Evolutionary conservation across 2,888 invertebrate genomes (phyloP).

Genomic region (Chalcis sispes): DNA sequence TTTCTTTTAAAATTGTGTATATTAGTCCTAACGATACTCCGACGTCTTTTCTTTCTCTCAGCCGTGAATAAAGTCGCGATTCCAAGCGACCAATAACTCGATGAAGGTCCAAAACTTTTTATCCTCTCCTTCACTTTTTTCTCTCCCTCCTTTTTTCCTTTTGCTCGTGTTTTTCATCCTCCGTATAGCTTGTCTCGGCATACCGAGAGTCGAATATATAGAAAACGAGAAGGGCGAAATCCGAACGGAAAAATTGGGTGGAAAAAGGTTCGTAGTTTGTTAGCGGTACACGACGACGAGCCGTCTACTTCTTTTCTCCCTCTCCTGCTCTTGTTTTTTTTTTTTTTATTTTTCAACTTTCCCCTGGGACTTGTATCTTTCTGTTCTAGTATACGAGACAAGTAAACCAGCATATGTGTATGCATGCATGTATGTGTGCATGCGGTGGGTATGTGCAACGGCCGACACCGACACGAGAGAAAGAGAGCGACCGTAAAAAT

Average conservation of each 20-base stretch:
- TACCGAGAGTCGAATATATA: constrained; percentile 7
- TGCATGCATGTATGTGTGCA: neutral
- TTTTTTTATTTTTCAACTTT: too few species aligned
- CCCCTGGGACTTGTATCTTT: constrained; percentile 8
- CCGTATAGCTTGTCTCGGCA: constrained; percentile 13
- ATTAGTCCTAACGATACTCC: neutral
- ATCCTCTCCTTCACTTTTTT: neutral
- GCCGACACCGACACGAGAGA: neutral
- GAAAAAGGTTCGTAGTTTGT: constrained; percentile 48
- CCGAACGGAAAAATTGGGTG: constrained; percentile 52
- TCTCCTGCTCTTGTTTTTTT: neutral
- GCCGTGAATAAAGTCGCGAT: neutral
- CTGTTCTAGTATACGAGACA: neutral
- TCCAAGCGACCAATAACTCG: constrained; percentile 36
- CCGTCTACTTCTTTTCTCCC: neutral
- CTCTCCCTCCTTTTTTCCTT: neutral
- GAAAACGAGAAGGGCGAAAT: constrained; percentile 32
- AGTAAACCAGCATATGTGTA: neutral
- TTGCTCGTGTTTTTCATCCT: neutral
- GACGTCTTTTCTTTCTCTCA: constrained; percentile 13
- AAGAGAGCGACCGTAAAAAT: constrained; percentile 34
- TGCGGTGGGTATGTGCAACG: neutral
- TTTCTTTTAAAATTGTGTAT: neutral
- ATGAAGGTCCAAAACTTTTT: constrained; percentile 30
- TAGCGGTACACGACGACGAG: constrained; percentile 22